Base-by-base conservation (phyloP, 2,888 invertebrate species). In the Brachyopa scutellaris region DNA sequence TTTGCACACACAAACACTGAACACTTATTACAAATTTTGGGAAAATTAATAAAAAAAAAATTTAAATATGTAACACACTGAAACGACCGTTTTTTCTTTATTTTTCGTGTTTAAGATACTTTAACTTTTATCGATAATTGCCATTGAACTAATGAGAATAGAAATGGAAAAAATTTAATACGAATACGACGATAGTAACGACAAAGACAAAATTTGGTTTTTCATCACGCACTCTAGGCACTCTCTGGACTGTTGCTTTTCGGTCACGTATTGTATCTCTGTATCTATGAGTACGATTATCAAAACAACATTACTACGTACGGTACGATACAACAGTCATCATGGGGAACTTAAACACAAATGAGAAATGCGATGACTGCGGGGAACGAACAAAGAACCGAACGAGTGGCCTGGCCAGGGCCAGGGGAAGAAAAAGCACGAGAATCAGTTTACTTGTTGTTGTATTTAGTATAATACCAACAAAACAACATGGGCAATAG, bases 181-280 rank as follows among this genome's bases (percentile, higher is more conserved):
- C 33, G 21, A 76, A 59, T 77, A 42, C 47, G 59, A 53, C 69
- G 6, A 26, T n/a, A 26, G 26, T 3, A 69, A 55, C 57, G 29
- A 72, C 31, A 57, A 53, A 45, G 42, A 76, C 42, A 47, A 67
- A 79, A 53, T 70, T 66, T 66, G 53, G 40, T 42, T 69, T 62
- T 70, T 77, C 47, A 76, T 76, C 59, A 82, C 76, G 64, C 59
- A 82, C 76, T 64, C 76, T 59, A 26, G 4, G 4, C 15, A 40
- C 67, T 80, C 69, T 77, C 53, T 77, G 72, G 77, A 70, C 77
- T 82, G 82, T 77, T 82, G 82, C 77, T 82, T 77, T 80, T 61
- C 61, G 66, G 70, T 82, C 82, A 82, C 82, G 82, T 82, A 82
- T 70, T 70, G 59, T 82, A 70, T 76, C 70, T 76, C 69, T 51